Conservation (phyloP, 2,888 invertebrate genomes). For the Diogma glabrata region DNA sequence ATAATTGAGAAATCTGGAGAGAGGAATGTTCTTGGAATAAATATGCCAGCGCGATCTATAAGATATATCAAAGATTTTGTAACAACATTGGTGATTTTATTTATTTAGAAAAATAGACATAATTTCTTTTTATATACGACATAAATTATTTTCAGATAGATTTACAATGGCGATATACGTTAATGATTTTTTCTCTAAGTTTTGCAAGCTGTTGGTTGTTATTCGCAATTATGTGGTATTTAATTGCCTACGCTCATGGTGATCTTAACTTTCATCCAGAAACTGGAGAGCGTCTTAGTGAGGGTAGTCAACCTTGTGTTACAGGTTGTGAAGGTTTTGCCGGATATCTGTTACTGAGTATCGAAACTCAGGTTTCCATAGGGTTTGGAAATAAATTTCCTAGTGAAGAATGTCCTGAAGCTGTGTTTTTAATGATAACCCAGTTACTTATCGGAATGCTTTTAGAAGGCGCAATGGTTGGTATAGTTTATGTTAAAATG, state of each 20-base stretch:
- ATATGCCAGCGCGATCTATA: conserved; percentile 49
- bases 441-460: conserved; percentile 60
- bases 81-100: conserved; percentile 78
- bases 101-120: conserved; percentile 34
- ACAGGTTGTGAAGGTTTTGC: conserved; percentile 49
- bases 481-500: conserved; percentile 65
- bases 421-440: conserved; percentile 66
- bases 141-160: conserved; percentile 54
- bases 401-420: conserved; percentile 75
- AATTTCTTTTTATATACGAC: too few relatives aligned
- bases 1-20: conserved; percentile 33
- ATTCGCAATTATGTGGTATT: conserved; percentile 69
- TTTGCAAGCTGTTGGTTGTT: conserved; percentile 73
- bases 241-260: conserved; percentile 62
- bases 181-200: conserved; percentile 72
- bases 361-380: conserved; percentile 77
- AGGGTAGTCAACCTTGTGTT: conserved; percentile 42
- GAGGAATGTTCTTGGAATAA: conserved; percentile 30
- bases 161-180: conserved; percentile 81
- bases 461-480: conserved; percentile 45
- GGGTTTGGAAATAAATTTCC: conserved; percentile 75
- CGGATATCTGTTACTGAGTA: conserved; percentile 65
- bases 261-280: conserved; percentile 55
- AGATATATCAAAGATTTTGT: conserved; percentile 72
- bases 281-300: conserved; percentile 32